Conservation (phyloP, 1,140 invertebrate species). For the Drosophila simulans region DNA sequence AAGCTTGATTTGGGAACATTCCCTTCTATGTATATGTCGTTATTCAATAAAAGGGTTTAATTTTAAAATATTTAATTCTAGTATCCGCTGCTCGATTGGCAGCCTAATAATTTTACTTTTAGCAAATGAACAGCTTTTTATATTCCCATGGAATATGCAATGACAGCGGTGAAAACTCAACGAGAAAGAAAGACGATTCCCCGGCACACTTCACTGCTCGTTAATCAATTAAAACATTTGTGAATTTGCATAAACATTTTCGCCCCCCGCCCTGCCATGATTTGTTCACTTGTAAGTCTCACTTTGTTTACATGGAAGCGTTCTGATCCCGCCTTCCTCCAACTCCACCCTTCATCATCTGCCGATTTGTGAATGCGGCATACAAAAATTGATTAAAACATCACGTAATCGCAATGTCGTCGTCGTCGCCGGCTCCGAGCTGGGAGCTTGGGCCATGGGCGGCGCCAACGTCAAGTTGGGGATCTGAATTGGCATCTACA, state of each 20-base stretch:
- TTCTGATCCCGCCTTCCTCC: not conserved
- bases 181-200: not conserved
- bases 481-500: slow-evolving; percentile 15
- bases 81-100: not conserved
- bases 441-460: slow-evolving; percentile 25
- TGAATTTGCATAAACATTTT: slow-evolving; percentile 71
- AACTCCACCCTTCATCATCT: not conserved
- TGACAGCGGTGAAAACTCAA: slow-evolving; percentile 19
- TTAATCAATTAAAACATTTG: slow-evolving; percentile 69
- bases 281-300: slow-evolving; percentile 58
- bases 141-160: slow-evolving; percentile 23
- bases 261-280: slow-evolving; percentile 35
- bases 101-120: slow-evolving; percentile 14
- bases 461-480: slow-evolving; percentile 52
- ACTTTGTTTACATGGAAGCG: slow-evolving; percentile 55
- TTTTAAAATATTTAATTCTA: not conserved
- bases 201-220: slow-evolving; percentile 59
- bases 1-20: too few relatives aligned
- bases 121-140: slow-evolving; percentile 21
- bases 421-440: slow-evolving; percentile 10
- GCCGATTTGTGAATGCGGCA: slow-evolving; percentile 51
- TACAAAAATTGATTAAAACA: slow-evolving; percentile 76
- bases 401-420: slow-evolving; percentile 67
- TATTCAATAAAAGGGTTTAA: not conserved
- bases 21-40: not conserved